These are phyloP conservation scores for Crax fasciolata DNA, from an alignment of 2,797 vertebrate genomes.

Conservation along the genomic window DNA sequence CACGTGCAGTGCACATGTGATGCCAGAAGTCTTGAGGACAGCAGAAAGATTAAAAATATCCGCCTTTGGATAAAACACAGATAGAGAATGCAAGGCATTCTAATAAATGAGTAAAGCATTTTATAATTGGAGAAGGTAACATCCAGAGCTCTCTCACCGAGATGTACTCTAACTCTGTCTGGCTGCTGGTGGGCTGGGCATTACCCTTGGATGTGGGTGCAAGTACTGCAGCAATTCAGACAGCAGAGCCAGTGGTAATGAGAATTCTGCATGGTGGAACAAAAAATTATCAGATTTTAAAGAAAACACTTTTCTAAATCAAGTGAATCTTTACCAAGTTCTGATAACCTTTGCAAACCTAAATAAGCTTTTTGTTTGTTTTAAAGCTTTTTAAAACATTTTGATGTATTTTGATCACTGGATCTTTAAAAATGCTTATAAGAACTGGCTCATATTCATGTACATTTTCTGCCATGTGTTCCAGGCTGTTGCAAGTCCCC, in stretches of 20 bases:
- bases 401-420: neutral
- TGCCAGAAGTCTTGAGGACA: neutral
- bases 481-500: neutral
- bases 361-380: neutral
- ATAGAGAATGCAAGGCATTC: neutral
- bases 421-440: neutral
- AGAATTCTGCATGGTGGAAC: neutral
- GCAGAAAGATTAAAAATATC: neutral
- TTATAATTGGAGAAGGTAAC: neutral
- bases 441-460: neutral
- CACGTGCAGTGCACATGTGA: neutral
- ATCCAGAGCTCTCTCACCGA: neutral
- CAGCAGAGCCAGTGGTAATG: neutral
- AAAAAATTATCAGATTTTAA: neutral
- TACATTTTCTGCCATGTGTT: neutral
- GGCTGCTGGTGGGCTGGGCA: fast-evolving
- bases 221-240: neutral
- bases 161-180: neutral
- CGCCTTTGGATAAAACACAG: neutral
- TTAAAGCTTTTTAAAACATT: neutral
- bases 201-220: neutral
- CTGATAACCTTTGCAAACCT: neutral
- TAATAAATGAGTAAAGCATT: neutral
- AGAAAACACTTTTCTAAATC: neutral
- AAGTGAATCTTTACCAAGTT: neutral